Percentiles rank a stretch among this genome's conserved stretches.
Evolutionary conservation across 2,888 invertebrate species (phyloP).

Genomic region (Agapostemon virescens): DNA sequence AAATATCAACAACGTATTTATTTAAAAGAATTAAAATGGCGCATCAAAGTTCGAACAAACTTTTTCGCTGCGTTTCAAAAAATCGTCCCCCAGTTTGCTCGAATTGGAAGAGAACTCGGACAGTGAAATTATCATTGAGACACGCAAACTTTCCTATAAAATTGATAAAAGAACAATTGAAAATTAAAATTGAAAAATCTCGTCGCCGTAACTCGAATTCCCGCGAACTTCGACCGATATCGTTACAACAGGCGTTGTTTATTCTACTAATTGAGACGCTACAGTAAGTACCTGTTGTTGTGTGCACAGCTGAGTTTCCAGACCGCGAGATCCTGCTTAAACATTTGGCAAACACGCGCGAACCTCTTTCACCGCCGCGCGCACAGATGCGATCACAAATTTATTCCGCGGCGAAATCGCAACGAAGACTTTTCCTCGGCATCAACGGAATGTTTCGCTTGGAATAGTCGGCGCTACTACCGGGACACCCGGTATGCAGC

Average conservation of each 20-base stretch:
- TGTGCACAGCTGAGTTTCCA: conserved; percentile 8
- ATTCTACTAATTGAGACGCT: conserved; percentile 8
- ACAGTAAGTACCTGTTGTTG: conserved; percentile 6
- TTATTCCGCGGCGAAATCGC: not conserved
- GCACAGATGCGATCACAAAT: not conserved
- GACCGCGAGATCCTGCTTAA: conserved; percentile 9
- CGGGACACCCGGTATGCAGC: not conserved
- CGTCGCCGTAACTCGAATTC: not conserved
- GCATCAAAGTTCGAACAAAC: too few relatives aligned
- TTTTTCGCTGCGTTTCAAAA: too few relatives aligned
- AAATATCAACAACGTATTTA: too few relatives aligned
- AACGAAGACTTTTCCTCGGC: not conserved
- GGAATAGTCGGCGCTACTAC: not conserved
- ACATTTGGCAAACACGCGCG: conserved; percentile 9
- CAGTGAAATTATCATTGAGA: too few relatives aligned
- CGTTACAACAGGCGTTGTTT: not conserved
- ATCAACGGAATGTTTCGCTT: not conserved
- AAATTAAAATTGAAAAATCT: not conserved
- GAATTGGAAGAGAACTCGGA: too few relatives aligned
- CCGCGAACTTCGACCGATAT: not conserved
- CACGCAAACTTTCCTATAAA: too few relatives aligned
- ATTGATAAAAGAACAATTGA: not conserved
- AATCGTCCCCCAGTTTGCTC: too few relatives aligned
- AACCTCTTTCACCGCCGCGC: not conserved
- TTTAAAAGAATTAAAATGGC: too few relatives aligned